Conservation (phyloP, 2,888 invertebrate genomes). For the Amaurobius ferox region DNA sequence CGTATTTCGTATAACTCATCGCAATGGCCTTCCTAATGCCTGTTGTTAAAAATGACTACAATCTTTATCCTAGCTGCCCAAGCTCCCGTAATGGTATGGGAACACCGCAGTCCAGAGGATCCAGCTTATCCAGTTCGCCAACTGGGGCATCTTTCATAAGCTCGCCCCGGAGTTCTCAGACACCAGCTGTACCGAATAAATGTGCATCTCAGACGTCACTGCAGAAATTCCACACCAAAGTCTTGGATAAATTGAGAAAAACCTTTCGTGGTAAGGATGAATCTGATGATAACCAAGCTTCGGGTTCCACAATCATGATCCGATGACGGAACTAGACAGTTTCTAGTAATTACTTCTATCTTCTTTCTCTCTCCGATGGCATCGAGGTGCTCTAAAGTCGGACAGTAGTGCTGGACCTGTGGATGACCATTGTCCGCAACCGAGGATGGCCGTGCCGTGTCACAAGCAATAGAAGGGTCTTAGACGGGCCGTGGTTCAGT, state of each 20-base stretch:
- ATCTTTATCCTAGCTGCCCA: conserved; percentile 88
- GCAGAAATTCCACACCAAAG: conserved; percentile 88
- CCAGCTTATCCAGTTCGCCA: conserved; percentile 78
- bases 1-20: background rate
- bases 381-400: conserved; percentile 26
- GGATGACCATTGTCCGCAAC: conserved; percentile 1
- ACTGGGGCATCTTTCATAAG: conserved; percentile 50
- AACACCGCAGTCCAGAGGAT: conserved; percentile 72
- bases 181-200: conserved; percentile 47
- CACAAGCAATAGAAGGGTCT: background rate
- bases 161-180: conserved; percentile 55
- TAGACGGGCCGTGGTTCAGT: conserved; percentile 1
- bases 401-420: background rate
- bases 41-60: conserved; percentile 94
- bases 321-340: conserved; percentile 13
- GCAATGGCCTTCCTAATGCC: conserved; percentile 96
- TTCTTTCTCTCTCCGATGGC: conserved; percentile 34
- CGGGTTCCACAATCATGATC: conserved; percentile 14
- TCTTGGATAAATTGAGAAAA: conserved; percentile 87
- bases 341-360: background rate
- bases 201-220: conserved; percentile 81
- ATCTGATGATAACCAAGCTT: conserved; percentile 16
- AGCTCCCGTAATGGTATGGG: conserved; percentile 79
- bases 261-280: conserved; percentile 81
- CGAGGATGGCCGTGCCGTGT: background rate